Base-by-base conservation (phyloP, 2,888 invertebrate species). In the Slavum lentiscoides region DNA sequence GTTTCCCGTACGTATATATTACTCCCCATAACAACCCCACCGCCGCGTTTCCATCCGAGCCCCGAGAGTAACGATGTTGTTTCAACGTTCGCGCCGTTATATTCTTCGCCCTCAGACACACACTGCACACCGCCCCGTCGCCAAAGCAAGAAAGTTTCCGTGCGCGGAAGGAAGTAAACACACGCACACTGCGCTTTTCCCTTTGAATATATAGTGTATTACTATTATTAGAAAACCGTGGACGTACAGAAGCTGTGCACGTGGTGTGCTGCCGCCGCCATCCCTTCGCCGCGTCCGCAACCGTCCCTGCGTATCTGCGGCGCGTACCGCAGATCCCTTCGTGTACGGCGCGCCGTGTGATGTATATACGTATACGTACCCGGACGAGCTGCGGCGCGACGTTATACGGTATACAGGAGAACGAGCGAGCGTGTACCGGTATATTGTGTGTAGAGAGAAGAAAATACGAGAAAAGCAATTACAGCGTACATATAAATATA, bases 31-130 rank as follows among this genome's bases (percentile, higher is more conserved):
- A 53, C 19, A 19, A 17, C 62, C 49, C 19, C 4, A 30, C 23
- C 2, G n/a, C n/a, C n/a, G 11, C 73, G 15, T 53, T 9, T 23
- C 21, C 74, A n/a, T 43, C 53, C 49, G 21, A 37, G 8, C 58
- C 53, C 61, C 68, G 43, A 9, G 77, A 77, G 70, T 77, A 77
- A 77, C 70, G 77, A 77, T 77, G 77, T 77, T 77, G 77, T 70
- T 77, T 70, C 77, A 70, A 77, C 70, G 77, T 77, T 62, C 53
- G 68, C 77, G 69, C 77, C 74, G 61, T 15, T 17, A n/a, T 43
- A 43, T 11, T n/a, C n/a, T n/a, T 19, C 59, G 59, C 61, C 61
- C 17, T 43, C 43, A 53, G 13, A 53, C 15, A 13, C 53, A 53
- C 53, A 53, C n/a, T n/a, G n/a, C 21, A 4, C 8, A 55, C 19